Evolutionary conservation across 1,140 invertebrate genomes (phyloP).

Genomic region (Leptoteleia sp.): DNA sequence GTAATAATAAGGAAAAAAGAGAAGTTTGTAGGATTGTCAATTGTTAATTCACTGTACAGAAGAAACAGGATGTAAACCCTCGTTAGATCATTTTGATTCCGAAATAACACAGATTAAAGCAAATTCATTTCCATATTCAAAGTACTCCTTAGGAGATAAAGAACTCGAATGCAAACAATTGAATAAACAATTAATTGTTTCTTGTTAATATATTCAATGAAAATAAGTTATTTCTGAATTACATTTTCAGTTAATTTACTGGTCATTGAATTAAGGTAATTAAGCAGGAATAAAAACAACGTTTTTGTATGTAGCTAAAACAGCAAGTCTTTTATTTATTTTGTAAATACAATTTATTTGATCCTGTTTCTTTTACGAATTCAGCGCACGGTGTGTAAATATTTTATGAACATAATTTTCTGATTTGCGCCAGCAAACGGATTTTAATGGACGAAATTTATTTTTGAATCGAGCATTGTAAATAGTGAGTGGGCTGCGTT

Average conservation of each 20-base stretch:
- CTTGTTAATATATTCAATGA: too few relatives aligned
- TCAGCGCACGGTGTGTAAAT: slow-evolving; percentile 26
- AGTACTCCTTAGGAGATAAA: too few relatives aligned
- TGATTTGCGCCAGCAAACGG: too few relatives aligned
- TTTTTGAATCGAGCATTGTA: slow-evolving; percentile 36
- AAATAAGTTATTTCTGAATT: too few relatives aligned
- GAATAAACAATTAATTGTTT: too few relatives aligned
- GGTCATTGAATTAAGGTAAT: too few relatives aligned
- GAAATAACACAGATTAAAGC: background rate
- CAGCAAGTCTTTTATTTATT: slow-evolving; percentile 32
- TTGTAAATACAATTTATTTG: slow-evolving; percentile 40
- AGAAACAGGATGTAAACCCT: slow-evolving; percentile 19
- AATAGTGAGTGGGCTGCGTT: slow-evolving; percentile 32
- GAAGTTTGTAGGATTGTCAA: slow-evolving; percentile 28
- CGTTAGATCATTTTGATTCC: background rate
- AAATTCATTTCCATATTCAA: background rate
- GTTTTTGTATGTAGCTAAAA: background rate
- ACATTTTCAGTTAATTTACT: too few relatives aligned
- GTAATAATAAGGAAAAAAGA: slow-evolving; percentile 27
- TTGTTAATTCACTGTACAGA: slow-evolving; percentile 33
- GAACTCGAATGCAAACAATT: too few relatives aligned
- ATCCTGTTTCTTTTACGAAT: slow-evolving; percentile 36
- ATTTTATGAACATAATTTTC: slow-evolving; percentile 44
- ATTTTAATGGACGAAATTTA: too few relatives aligned
- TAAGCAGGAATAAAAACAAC: too few relatives aligned